Evolutionary conservation across 2,888 invertebrate species (phyloP).

Genomic region (Synergus itoensis): DNA sequence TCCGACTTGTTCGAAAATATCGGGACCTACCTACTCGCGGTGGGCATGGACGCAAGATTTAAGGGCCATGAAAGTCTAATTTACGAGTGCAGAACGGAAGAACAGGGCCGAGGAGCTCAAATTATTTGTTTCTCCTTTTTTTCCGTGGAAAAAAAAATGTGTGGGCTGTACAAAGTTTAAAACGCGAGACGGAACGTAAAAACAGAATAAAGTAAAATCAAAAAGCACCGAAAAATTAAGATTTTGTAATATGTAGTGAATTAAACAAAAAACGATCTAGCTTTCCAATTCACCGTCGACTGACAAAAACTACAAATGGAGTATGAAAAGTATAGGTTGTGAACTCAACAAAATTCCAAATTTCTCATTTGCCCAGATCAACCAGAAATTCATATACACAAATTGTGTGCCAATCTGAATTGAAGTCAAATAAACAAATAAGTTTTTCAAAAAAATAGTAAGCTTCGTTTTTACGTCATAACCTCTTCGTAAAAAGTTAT

Average conservation of each 20-base stretch:
- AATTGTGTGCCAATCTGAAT: not conserved
- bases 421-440: not conserved
- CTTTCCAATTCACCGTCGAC: not conserved
- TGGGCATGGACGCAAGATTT: slow-evolving; percentile 49
- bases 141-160: too few relatives aligned
- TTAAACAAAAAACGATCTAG: slow-evolving; percentile 25
- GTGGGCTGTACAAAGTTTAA: slow-evolving; percentile 18
- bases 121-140: slow-evolving; percentile 43
- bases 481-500: not conserved
- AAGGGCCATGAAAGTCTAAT: slow-evolving; percentile 56
- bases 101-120: slow-evolving; percentile 15
- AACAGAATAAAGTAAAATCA: not conserved
- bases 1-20: slow-evolving; percentile 4
- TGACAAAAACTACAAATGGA: not conserved
- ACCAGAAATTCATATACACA: not conserved
- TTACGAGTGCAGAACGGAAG: slow-evolving; percentile 54
- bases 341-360: not conserved
- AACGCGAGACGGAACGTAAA: not conserved
- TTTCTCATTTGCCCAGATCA: not conserved
- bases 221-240: not conserved
- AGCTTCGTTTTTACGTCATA: not conserved
- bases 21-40: slow-evolving; percentile 15
- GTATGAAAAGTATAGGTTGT: not conserved
- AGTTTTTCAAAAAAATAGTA: not conserved
- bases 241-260: not conserved